A percentile compares a stretch with the other conserved stretches of the same genome.
phyloP scores from a whole-genome alignment of 2,888 invertebrate genomes.

The Synergus gifuensis region DNA sequence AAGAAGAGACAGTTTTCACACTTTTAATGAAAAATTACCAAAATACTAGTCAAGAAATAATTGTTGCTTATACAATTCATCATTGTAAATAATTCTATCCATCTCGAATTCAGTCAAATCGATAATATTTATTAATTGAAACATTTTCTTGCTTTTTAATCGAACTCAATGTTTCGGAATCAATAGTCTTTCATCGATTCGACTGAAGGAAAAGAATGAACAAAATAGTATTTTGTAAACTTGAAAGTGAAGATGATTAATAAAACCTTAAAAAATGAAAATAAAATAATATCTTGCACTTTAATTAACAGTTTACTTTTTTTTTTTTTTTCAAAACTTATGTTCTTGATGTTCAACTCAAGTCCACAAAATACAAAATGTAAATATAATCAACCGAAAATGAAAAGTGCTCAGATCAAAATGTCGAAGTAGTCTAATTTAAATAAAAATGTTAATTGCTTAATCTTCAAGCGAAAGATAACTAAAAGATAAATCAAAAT shows the following conservation, averaged over 20 bases:
- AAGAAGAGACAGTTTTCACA: not conserved
- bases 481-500: not conserved
- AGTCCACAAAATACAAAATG: constrained; percentile 15
- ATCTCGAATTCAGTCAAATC: constrained; percentile 4
- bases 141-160: not conserved
- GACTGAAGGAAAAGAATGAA: not conserved
- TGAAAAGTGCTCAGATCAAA: constrained; percentile 33
- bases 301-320: not conserved
- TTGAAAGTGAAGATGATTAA: not conserved
- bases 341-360: not conserved
- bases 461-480: not conserved
- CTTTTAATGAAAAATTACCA: not conserved
- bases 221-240: constrained; percentile 23
- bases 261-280: not conserved
- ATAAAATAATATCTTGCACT: not conserved
- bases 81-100: constrained; percentile 29
- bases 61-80: constrained; percentile 20
- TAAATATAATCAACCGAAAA: constrained; percentile 14
- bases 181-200: not conserved
- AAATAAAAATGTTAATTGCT: not conserved
- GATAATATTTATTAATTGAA: not conserved
- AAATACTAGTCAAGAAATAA: constrained; percentile 14
- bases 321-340: not conserved
- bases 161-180: not conserved
- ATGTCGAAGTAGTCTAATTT: constrained; percentile 16